phyloP scores from a whole-genome alignment of 2,113 vertebrate genomes.

The Amphiprion ocellaris region DNA sequence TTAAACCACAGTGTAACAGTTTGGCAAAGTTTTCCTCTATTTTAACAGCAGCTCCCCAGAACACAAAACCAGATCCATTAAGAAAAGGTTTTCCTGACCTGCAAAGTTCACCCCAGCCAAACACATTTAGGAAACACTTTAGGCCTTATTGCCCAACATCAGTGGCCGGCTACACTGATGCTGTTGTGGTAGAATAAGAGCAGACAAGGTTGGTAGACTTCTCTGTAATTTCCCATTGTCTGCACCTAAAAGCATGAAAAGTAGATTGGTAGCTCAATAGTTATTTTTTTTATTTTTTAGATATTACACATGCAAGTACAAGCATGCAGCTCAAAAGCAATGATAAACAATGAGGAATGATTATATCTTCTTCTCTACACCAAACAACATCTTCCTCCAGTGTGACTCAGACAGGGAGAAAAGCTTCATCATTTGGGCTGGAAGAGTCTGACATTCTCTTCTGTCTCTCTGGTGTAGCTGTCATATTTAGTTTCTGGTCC shows the following conservation, averaged over 20 bases:
- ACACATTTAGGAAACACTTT: neutral
- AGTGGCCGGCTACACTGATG: neutral
- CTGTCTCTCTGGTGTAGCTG: conserved; percentile 69
- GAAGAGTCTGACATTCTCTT: conserved; percentile 68
- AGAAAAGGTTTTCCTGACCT: neutral
- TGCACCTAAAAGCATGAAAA: too few species aligned
- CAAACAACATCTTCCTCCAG: neutral
- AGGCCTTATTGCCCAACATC: conserved; percentile 5
- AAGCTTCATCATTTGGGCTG: conserved; percentile 49
- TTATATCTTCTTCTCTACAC: neutral
- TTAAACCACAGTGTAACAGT: neutral
- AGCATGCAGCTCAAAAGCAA: too few species aligned
- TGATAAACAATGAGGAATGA: neutral
- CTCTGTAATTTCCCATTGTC: too few species aligned
- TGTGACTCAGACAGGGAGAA: conserved; percentile 25
- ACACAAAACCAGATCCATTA: neutral
- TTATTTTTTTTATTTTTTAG: too few species aligned
- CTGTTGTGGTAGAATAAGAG: conserved; percentile 5
- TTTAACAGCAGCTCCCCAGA: neutral
- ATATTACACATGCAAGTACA: neutral
- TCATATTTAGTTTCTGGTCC: conserved; percentile 79
- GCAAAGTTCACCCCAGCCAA: neutral
- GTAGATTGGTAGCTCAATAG: too few species aligned
- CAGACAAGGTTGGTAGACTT: neutral
- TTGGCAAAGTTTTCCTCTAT: neutral